A percentile compares a stretch with the other conserved stretches of the same genome.
Conservation (phyloP, 2,888 invertebrate genomes). For the Hypselothyrea guttata region DNA sequence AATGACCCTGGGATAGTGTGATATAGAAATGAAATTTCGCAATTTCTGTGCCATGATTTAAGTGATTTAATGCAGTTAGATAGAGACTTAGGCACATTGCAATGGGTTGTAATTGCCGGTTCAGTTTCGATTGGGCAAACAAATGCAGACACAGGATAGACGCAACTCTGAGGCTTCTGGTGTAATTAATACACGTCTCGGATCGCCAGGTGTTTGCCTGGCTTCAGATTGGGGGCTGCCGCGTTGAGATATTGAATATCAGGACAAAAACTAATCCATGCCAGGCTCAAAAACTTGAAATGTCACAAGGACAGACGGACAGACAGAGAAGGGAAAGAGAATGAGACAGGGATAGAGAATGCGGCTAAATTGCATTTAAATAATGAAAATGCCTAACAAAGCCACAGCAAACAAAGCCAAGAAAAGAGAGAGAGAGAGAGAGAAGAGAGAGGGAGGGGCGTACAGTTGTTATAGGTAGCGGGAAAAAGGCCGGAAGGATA, state of each 20-base stretch:
- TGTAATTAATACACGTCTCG: constrained; percentile 39
- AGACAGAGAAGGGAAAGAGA: neutral
- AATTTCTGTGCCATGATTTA: too few relatives aligned
- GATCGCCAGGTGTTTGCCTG: constrained; percentile 29
- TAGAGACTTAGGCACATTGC: too few relatives aligned
- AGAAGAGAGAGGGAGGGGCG: neutral
- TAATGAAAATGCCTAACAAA: constrained; percentile 60
- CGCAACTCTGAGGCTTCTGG: constrained; percentile 8
- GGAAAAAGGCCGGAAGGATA: constrained; percentile 24
- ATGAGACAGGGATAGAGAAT: constrained; percentile 6
- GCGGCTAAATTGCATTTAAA: constrained; percentile 58
- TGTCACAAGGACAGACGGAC: neutral
- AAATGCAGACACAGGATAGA: too few relatives aligned
- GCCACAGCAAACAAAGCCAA: constrained; percentile 43
- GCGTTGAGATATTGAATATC: constrained; percentile 34
- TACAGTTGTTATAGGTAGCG: neutral
- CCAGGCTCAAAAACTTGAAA: too few relatives aligned
- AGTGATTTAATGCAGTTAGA: too few relatives aligned
- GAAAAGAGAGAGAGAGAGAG: constrained; percentile 4
- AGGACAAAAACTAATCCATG: constrained; percentile 20
- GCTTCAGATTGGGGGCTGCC: constrained; percentile 30
- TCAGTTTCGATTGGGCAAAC: too few relatives aligned
- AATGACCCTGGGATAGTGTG: too few relatives aligned
- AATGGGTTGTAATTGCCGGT: too few relatives aligned
- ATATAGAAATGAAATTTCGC: too few relatives aligned